Percentiles rank a stretch among this genome's conserved stretches.
These are phyloP conservation scores for Phocides pigmalion DNA, from an alignment of 1,140 invertebrate species.

Conservation along the genomic window DNA sequence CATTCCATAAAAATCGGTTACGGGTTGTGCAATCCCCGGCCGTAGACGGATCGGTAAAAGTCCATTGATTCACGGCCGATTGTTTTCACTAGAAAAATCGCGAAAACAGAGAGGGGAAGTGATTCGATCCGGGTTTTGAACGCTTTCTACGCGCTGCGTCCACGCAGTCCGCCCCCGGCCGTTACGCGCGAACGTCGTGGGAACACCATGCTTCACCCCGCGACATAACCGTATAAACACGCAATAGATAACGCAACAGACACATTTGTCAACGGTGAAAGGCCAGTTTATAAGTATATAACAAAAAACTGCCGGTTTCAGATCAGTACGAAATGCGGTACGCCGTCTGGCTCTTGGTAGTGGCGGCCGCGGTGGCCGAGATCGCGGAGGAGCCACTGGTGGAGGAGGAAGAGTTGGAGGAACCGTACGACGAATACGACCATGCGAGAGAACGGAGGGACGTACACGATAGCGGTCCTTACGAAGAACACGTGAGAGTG, in stretches of 20 bases:
- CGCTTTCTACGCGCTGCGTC: slow-evolving; percentile 58
- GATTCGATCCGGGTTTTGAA: slow-evolving; percentile 58
- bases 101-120: slow-evolving; percentile 53
- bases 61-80: slow-evolving; percentile 57
- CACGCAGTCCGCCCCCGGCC: slow-evolving; percentile 45
- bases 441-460: slow-evolving; percentile 48
- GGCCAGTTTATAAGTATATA: slow-evolving; percentile 59
- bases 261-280: slow-evolving; percentile 65
- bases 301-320: slow-evolving; percentile 60
- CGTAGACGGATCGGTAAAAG: slow-evolving; percentile 47
- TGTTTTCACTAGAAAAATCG: slow-evolving; percentile 59
- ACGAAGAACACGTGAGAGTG: slow-evolving; percentile 56
- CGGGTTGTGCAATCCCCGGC: slow-evolving; percentile 24
- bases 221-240: slow-evolving; percentile 45
- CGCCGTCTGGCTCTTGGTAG: slow-evolving; percentile 56
- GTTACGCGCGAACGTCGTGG: slow-evolving; percentile 40
- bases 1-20: slow-evolving; percentile 22
- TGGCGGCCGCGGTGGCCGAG: slow-evolving; percentile 54
- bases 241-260: slow-evolving; percentile 39
- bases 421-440: slow-evolving; percentile 62
- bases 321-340: slow-evolving; percentile 63
- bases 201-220: slow-evolving; percentile 39
- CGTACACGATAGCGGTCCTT: slow-evolving; percentile 52
- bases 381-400: slow-evolving; percentile 64
- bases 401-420: slow-evolving; percentile 71